Evolutionary conservation across 2,888 invertebrate species (phyloP).

Genomic region (Gastrophysa polygoni): DNA sequence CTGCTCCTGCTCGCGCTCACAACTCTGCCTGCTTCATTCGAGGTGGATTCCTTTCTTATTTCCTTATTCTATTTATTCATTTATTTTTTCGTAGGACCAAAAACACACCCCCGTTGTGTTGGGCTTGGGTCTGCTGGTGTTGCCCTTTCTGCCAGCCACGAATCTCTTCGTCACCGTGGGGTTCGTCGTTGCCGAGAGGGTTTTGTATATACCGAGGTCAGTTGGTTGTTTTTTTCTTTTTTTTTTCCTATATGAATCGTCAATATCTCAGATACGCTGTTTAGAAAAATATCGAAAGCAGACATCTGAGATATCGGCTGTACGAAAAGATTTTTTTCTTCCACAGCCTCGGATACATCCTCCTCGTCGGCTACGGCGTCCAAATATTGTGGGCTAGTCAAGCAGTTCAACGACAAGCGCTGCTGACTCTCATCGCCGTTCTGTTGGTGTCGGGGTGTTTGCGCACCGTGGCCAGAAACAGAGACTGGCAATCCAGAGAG

Average conservation of each 20-base stretch:
- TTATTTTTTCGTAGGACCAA: constrained; percentile 66
- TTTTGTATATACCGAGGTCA: constrained; percentile 87
- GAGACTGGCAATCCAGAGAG: constrained; percentile 80
- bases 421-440: constrained; percentile 63
- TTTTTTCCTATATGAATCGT: too few relatives aligned
- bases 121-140: constrained; percentile 73
- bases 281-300: too few relatives aligned
- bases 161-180: constrained; percentile 82
- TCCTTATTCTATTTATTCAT: too few relatives aligned
- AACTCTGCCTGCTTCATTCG: constrained; percentile 68
- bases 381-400: constrained; percentile 66
- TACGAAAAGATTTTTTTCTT: too few relatives aligned
- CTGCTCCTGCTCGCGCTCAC: constrained; percentile 67
- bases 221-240: too few relatives aligned
- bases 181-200: constrained; percentile 85
- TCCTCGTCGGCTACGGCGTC: constrained; percentile 76
- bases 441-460: constrained; percentile 69
- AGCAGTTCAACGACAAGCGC: constrained; percentile 54
- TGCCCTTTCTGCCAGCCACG: constrained; percentile 86
- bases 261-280: too few relatives aligned
- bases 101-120: constrained; percentile 71
- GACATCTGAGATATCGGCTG: too few relatives aligned
- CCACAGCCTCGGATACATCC: constrained; percentile 79
- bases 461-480: constrained; percentile 72
- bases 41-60: too few relatives aligned